Evolutionary conservation across 2,113 vertebrate species (phyloP), one percentile per base, ranked within the genome.

Genomic region (Mesembrinibis cayennensis): DNA sequence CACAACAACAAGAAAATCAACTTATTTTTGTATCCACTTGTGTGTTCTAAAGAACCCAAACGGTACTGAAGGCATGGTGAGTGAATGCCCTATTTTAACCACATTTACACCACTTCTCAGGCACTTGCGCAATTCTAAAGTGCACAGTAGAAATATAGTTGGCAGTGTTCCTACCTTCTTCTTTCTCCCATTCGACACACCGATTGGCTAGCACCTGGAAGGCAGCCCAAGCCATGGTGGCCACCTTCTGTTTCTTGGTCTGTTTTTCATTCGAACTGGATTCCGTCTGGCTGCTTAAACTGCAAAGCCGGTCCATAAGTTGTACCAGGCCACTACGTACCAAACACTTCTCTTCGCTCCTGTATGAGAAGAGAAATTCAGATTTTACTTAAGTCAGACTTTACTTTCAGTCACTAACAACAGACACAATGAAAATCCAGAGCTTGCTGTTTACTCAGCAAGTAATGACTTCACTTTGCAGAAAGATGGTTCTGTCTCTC

Each of bases 211-310:
- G 98, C 96, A 99, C 99, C 97, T 99, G 99, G 97, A 99, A 99
- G 71, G 99, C 99, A 36, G 99, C 99, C 99, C 99, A 99, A 70
- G 99, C 99, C 99, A 99, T 99, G 50, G 99, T 99, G 87, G 99
- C 99, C 90, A 99, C 99, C 91, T 99, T 99, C 97, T 99, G 99
- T 70, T 99, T 99, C 97, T 98, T 99, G 44, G 99, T 99, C 90
- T 99, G 99, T 40, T 99, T 99, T 96, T 99, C 99, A 58, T 98
- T 99, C 6, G 99, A 99, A 97, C 99, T 99, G 95, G 99, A 98
- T 91, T 99, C 99, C 1, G 99, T 98, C 97, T 99, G 99, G 96
- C 99, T 99, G 96, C 99, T 99, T 74, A 99, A 95, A 80, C 99
- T 99, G 80, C 99, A 99, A 29, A 99, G 98, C 18, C 99, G 96